Percentiles rank a stretch among this genome's conserved stretches.
Conservation (phyloP, 2,113 vertebrate species). For the Entosphenus tridentatus region DNA sequence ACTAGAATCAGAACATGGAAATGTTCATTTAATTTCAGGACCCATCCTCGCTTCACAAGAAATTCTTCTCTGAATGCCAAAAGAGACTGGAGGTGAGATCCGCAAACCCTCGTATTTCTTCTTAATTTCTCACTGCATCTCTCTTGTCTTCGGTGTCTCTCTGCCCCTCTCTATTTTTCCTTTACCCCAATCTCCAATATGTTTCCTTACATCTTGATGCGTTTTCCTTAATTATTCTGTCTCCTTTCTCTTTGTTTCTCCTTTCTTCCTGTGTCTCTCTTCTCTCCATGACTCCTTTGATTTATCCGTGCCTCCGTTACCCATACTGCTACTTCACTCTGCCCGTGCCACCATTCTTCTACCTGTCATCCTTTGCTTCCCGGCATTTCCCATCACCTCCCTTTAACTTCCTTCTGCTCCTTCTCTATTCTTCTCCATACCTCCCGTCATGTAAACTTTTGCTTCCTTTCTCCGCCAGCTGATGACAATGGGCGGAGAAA, state of each 20-base stretch:
- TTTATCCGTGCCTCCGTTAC: neutral
- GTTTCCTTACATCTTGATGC: neutral
- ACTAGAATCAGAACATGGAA: neutral
- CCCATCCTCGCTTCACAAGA: slow-evolving; percentile 92
- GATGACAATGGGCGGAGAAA: too few species aligned
- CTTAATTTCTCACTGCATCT: neutral
- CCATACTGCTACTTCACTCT: neutral
- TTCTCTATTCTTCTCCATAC: neutral
- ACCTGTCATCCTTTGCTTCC: neutral
- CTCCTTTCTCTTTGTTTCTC: neutral
- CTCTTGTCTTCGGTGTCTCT: neutral
- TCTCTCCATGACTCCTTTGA: neutral
- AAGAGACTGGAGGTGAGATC: slow-evolving; percentile 64
- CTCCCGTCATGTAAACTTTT: too few species aligned
- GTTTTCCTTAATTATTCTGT: neutral
- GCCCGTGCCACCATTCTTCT: neutral
- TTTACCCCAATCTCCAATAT: neutral
- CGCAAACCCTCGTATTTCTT: neutral
- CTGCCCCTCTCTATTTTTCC: neutral
- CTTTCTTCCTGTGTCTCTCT: neutral
- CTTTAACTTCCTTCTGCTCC: neutral
- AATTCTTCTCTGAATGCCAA: slow-evolving; percentile 97
- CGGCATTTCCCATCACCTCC: neutral
- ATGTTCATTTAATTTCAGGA: slow-evolving; percentile 30
- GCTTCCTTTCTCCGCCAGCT: too few species aligned